A percentile compares a stretch with the other conserved stretches of the same genome.
phyloP scores from a whole-genome alignment of 1,140 invertebrate species.

The Dendrolimus punctatus region DNA sequence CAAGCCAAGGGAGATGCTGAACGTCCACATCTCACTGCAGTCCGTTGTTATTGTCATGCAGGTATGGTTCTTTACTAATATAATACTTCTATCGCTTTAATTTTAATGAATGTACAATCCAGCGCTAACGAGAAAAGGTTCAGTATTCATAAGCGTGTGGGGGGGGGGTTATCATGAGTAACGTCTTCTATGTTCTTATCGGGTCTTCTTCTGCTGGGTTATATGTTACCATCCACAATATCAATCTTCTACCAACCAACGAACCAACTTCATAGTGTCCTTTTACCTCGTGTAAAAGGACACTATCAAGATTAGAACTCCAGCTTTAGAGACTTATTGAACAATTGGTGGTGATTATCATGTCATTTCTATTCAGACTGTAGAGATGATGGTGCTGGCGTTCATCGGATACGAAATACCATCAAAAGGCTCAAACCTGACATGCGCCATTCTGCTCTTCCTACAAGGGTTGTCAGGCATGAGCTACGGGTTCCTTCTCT shows the following conservation, averaged over 20 bases:
- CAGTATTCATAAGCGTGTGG: too few relatives aligned
- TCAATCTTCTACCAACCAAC: neutral
- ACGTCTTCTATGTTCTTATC: neutral
- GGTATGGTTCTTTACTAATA: constrained; percentile 66
- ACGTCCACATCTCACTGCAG: constrained; percentile 86
- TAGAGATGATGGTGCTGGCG: constrained; percentile 57
- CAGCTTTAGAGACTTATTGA: too few relatives aligned
- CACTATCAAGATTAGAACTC: neutral
- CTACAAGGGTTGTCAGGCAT: constrained; percentile 71
- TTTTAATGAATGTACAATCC: too few relatives aligned
- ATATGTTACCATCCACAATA: neutral
- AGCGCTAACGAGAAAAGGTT: too few relatives aligned
- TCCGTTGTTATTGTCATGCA: constrained; percentile 81
- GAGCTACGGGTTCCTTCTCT: constrained; percentile 82
- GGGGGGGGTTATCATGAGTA: too few relatives aligned
- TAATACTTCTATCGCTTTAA: neutral
- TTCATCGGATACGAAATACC: constrained; percentile 59
- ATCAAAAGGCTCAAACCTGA: constrained; percentile 49
- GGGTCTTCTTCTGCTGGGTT: neutral
- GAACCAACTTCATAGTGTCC: too few relatives aligned
- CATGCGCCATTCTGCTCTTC: constrained; percentile 52
- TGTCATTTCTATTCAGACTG: constrained; percentile 35
- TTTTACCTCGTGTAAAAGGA: too few relatives aligned
- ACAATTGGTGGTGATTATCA: too few relatives aligned
- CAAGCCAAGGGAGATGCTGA: constrained; percentile 66